These are phyloP conservation scores for Anabas testudineus DNA, from an alignment of 2,797 vertebrate genomes.

Conservation along the genomic window DNA sequence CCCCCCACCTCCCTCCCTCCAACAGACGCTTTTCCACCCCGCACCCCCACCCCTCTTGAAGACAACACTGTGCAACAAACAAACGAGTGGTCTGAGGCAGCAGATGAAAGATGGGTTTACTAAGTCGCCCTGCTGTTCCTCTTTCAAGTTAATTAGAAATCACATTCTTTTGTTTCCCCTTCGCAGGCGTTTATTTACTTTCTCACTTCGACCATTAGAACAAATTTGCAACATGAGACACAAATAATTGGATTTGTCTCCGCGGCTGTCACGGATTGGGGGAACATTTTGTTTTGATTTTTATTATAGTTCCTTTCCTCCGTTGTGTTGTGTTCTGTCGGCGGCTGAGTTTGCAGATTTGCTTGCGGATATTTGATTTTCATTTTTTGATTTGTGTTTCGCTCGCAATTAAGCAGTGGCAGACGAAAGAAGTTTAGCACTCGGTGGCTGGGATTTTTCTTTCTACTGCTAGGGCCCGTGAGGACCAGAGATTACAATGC, in stretches of 20 bases:
- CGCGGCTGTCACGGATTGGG: slow-evolving; percentile 79
- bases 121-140: slow-evolving; percentile 83
- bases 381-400: slow-evolving; percentile 62
- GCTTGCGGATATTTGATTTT: slow-evolving; percentile 78
- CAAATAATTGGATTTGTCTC: slow-evolving; percentile 90
- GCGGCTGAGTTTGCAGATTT: slow-evolving; percentile 79
- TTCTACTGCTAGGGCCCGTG: background rate
- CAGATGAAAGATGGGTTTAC: slow-evolving; percentile 87
- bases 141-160: slow-evolving; percentile 91
- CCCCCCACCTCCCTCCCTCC: slow-evolving; percentile 20
- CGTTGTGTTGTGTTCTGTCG: slow-evolving; percentile 58
- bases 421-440: slow-evolving; percentile 53
- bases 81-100: slow-evolving; percentile 81
- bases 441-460: slow-evolving; percentile 16
- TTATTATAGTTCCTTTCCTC: slow-evolving; percentile 70
- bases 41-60: slow-evolving; percentile 62
- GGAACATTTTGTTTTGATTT: slow-evolving; percentile 84
- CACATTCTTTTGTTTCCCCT: slow-evolving; percentile 86
- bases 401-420: slow-evolving; percentile 59
- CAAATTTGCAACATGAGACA: slow-evolving; percentile 88
- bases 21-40: slow-evolving; percentile 29
- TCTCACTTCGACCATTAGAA: slow-evolving; percentile 86
- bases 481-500: slow-evolving; percentile 11
- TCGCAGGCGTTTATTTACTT: slow-evolving; percentile 85
- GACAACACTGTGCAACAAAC: slow-evolving; percentile 85